Evolutionary conservation across 2,113 vertebrate genomes (phyloP).

Genomic region (Diadophis punctatus): DNA sequence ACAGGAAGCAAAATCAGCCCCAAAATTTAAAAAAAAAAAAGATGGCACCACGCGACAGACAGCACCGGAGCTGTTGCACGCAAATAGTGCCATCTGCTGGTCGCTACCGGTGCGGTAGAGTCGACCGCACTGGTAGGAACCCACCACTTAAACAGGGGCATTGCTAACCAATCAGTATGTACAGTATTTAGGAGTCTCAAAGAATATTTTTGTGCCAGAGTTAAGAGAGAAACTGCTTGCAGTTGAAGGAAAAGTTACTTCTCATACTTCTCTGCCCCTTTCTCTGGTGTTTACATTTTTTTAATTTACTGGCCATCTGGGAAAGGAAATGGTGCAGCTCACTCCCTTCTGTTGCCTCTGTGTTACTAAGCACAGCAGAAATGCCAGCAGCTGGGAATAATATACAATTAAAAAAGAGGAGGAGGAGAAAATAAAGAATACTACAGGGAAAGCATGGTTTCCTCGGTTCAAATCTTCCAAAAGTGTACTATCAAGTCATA

Average conservation of each 20-base stretch:
- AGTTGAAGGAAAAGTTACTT: neutral
- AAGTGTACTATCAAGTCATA: neutral
- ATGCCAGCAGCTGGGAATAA: neutral
- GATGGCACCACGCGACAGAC: too few species aligned
- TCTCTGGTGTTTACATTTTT: neutral
- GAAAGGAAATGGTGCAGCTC: neutral
- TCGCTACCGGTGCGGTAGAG: too few species aligned
- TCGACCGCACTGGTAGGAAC: too few species aligned
- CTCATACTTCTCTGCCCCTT: neutral
- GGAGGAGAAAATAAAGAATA: neutral
- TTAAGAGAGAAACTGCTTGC: neutral
- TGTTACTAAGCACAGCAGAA: neutral
- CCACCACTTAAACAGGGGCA: too few species aligned
- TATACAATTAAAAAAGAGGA: neutral
- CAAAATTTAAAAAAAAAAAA: too few species aligned
- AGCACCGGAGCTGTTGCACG: too few species aligned
- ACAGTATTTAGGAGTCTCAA: neutral
- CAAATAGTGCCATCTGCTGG: too few species aligned
- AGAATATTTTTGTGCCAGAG: neutral
- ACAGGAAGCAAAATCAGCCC: too few species aligned
- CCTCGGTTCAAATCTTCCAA: neutral
- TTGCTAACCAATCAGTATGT: neutral
- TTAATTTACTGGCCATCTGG: neutral
- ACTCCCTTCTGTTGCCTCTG: neutral
- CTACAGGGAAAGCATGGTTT: neutral